Conservation (phyloP, 2,888 invertebrate genomes). For the Tenthredo mesomela region DNA sequence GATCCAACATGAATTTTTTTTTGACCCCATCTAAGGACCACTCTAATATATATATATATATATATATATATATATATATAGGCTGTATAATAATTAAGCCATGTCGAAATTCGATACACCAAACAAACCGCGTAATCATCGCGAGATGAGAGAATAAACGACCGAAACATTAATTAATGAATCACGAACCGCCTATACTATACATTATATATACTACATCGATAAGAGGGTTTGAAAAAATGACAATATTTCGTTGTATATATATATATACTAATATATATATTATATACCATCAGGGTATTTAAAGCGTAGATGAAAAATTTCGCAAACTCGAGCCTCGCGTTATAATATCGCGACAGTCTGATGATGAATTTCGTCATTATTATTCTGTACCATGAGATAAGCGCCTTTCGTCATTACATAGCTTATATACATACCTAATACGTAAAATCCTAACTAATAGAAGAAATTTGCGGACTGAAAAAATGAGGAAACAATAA, state of each 20-base stretch:
- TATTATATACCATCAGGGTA: neutral
- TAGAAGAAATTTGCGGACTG: neutral
- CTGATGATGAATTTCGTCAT: neutral
- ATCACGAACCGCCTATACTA: neutral
- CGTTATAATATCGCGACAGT: neutral
- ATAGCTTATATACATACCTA: no score
- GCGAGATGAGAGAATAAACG: neutral
- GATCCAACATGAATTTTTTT: no score
- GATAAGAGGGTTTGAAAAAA: neutral
- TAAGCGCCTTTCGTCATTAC: neutral
- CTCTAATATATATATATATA: no score
- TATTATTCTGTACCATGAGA: neutral
- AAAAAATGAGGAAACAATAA: neutral
- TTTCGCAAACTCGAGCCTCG: neutral
- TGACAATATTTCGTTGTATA: neutral
- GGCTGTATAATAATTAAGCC: neutral
- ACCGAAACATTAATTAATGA: neutral
- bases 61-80: no score
- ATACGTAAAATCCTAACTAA: neutral
- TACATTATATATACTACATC: neutral
- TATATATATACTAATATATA: no score
- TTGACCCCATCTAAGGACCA: no score
- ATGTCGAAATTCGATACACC: neutral
- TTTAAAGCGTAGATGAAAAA: neutral
- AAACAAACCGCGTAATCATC: neutral